These are phyloP conservation scores for Yoshiicerus persimilis DNA, from an alignment of 1,140 invertebrate genomes.

Conservation along the genomic window DNA sequence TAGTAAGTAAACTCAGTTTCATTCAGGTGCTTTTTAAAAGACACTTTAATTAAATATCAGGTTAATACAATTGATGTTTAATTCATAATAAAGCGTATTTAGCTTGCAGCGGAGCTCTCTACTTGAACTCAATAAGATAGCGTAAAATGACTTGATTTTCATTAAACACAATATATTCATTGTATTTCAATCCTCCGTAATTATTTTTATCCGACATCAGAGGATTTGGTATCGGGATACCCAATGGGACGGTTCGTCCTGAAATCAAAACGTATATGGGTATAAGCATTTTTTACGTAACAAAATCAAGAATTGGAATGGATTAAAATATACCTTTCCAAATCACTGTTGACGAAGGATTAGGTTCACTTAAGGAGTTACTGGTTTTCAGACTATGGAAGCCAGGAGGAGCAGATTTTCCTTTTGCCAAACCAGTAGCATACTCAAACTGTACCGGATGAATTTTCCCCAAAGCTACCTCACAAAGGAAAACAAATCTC, in stretches of 20 bases:
- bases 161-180: slow-evolving; percentile 57
- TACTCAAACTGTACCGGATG: not conserved
- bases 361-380: slow-evolving; percentile 32
- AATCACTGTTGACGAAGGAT: slow-evolving; percentile 33
- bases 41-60: too few relatives aligned
- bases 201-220: not conserved
- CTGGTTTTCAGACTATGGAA: slow-evolving; percentile 39
- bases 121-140: slow-evolving; percentile 50
- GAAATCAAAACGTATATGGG: not conserved
- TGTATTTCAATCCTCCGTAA: slow-evolving; percentile 50
- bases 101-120: too few relatives aligned
- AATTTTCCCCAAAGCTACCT: slow-evolving; percentile 44
- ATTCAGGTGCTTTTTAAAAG: too few relatives aligned
- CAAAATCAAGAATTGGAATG: not conserved
- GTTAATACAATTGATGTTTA: too few relatives aligned
- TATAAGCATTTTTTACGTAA: not conserved
- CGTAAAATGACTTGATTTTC: slow-evolving; percentile 54
- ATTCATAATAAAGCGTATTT: too few relatives aligned
- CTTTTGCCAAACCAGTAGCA: not conserved
- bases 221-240: slow-evolving; percentile 48
- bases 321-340: slow-evolving; percentile 43
- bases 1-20: too few relatives aligned
- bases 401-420: not conserved
- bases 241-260: slow-evolving; percentile 53
- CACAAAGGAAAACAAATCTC: slow-evolving; percentile 42